Evolutionary conservation across 2,888 invertebrate genomes (phyloP), one percentile per base, ranked within the genome.

Genomic region (Rhogogaster chlorosoma): DNA sequence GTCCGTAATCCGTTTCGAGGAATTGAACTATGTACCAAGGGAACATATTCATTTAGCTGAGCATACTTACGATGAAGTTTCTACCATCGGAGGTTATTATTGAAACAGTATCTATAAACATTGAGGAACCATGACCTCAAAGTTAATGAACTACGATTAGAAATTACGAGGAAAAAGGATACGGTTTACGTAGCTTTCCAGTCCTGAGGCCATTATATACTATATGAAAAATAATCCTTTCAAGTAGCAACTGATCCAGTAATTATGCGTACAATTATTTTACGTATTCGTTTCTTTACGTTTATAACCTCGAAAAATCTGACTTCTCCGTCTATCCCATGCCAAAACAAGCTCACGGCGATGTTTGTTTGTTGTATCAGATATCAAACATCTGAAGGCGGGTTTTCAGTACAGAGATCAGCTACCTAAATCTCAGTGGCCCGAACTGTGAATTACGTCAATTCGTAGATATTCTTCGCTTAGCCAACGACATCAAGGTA

Each of bases 41-140:
- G 12, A 45, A 53, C 49, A 26, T 29, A 61, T 61, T 61, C 22
- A 15, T 53, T 32, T 53, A 12, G 26, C 64, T 12, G 12, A 75
- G n/a, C 67, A 83, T 88, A 94, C 96, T 95, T 94, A 96, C 96
- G 89, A 99, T 98, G 92, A 99, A 99, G 93, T 98, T 98, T 88
- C 99, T 95, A 70, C 99, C 99, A 94, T 99, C 99, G 15, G 98
- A 97, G 83, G 99, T 99, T 90, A 99, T 98, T 87, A 99, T 98
- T 53, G 98, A 98, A 84, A 99, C 98, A 53, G 98, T 97, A 94
- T 98, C 96, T 96, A 87, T 36, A 82, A 22, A 85, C 67, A 86
- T 83, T 88, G 87, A 89, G 89, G 85, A 71, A 87, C 86, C 67
- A 84, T 86, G 85, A 84, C 80, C 84, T 15, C 61, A 53, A 36